A percentile compares a stretch with the other conserved stretches of the same genome.
Conservation (phyloP, 2,797 vertebrate genomes). For the Allobates femoralis region DNA sequence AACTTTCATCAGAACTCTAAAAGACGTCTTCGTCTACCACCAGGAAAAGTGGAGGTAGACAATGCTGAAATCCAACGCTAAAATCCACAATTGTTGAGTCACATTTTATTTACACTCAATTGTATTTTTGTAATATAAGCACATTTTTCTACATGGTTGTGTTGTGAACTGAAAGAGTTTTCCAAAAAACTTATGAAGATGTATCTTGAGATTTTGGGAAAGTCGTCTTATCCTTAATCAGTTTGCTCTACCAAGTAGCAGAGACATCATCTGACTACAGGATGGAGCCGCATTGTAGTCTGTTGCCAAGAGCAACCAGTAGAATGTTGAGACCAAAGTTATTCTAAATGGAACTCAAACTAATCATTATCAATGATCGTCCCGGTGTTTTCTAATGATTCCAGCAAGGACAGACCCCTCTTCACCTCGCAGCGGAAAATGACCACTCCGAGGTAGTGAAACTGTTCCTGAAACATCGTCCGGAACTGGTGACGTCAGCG, state of each 20-base stretch:
- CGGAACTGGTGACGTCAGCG: constrained; percentile 69
- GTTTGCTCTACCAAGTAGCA: background rate
- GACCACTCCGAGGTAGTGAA: constrained; percentile 74
- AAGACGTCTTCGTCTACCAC: too few species aligned
- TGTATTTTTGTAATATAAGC: too few species aligned
- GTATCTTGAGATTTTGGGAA: too few species aligned
- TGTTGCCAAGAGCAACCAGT: background rate
- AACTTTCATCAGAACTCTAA: too few species aligned
- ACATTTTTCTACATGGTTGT: too few species aligned
- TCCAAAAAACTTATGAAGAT: too few species aligned
- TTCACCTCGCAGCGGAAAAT: constrained; percentile 72
- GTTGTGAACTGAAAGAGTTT: too few species aligned
- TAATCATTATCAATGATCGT: background rate
- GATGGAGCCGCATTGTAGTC: background rate
- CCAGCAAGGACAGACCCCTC: constrained; percentile 71
- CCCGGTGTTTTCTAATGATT: background rate
- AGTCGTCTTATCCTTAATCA: too few species aligned
- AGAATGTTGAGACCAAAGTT: background rate
- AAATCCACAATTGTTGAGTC: too few species aligned
- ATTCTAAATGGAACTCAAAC: background rate
- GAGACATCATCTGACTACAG: background rate
- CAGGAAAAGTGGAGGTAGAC: too few species aligned
- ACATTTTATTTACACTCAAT: too few species aligned
- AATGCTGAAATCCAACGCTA: too few species aligned
- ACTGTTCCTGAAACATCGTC: constrained; percentile 70